Evolutionary conservation across 2,888 invertebrate species (phyloP).

Genomic region (Melikaiella ostensackeni): DNA sequence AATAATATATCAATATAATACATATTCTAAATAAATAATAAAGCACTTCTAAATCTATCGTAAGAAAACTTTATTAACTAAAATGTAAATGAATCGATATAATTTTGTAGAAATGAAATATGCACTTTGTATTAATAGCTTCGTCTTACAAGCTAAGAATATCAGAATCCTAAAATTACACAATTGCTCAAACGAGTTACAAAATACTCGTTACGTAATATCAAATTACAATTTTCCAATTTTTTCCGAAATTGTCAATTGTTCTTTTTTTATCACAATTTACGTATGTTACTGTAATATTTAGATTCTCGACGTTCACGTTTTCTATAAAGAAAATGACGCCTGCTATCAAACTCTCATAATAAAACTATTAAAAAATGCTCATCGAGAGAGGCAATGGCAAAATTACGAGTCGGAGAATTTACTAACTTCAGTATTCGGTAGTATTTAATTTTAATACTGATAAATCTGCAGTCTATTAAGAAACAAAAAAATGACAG

Average conservation of each 20-base stretch:
- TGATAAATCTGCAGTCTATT: slow-evolving; percentile 63
- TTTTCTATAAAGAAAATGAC: neutral
- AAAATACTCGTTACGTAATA: neutral
- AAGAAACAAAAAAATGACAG: slow-evolving; percentile 41
- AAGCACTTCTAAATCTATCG: neutral
- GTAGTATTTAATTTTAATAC: slow-evolving; percentile 60
- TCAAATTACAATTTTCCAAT: slow-evolving; percentile 2
- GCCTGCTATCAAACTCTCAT: neutral
- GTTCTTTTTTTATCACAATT: slow-evolving; percentile 28
- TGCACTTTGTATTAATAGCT: slow-evolving; percentile 9
- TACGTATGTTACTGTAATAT: neutral
- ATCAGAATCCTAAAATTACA: slow-evolving; percentile 25
- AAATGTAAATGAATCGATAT: slow-evolving; percentile 21
- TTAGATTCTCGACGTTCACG: neutral
- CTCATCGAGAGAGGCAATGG: slow-evolving; percentile 2
- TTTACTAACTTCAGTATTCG: slow-evolving; percentile 10
- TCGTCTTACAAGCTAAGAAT: slow-evolving; percentile 1
- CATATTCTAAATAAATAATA: neutral
- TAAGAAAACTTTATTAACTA: slow-evolving; percentile 36
- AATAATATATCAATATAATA: neutral
- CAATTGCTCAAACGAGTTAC: neutral
- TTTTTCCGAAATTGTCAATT: neutral
- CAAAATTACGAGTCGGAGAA: slow-evolving; percentile 1
- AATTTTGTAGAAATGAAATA: slow-evolving; percentile 3
- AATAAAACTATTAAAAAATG: slow-evolving; percentile 16